These are phyloP conservation scores for Phengaris arion DNA, from an alignment of 2,888 invertebrate genomes.

Conservation along the genomic window DNA sequence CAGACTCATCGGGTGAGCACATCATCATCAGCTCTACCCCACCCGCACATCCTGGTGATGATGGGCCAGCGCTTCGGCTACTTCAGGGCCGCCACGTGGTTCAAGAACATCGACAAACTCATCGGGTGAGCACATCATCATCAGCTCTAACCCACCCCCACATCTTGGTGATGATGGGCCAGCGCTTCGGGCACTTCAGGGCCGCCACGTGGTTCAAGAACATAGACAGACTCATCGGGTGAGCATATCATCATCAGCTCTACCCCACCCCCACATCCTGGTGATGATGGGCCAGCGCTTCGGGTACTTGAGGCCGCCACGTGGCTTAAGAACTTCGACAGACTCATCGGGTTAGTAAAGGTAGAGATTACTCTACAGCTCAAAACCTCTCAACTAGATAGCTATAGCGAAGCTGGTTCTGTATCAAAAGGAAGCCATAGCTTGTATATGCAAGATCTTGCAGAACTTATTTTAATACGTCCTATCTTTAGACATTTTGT, in stretches of 20 bases:
- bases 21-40: constrained; percentile 56
- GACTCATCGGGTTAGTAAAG: constrained; percentile 84
- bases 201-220: constrained; percentile 88
- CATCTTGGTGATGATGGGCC: constrained; percentile 93
- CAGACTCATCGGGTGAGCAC: constrained; percentile 86
- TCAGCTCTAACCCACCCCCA: constrained; percentile 85
- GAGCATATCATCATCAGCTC: constrained; percentile 49
- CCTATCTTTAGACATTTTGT: too few relatives aligned
- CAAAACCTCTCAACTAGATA: too few relatives aligned
- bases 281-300: constrained; percentile 95
- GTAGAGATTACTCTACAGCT: not conserved
- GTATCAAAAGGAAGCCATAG: too few relatives aligned
- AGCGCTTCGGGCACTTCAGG: constrained; percentile 89
- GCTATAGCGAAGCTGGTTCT: too few relatives aligned
- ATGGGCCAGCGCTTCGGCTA: constrained; percentile 95
- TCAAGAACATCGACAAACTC: constrained; percentile 90
- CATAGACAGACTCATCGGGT: constrained; percentile 91
- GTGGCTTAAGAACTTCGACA: constrained; percentile 93
- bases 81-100: constrained; percentile 86
- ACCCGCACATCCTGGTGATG: constrained; percentile 89
- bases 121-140: constrained; percentile 90
- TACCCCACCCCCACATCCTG: constrained; percentile 86
- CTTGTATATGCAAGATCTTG: too few relatives aligned
- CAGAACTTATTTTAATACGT: too few relatives aligned
- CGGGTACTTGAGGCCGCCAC: constrained; percentile 85